Evolutionary conservation across 2,797 vertebrate genomes (phyloP), one percentile per base, ranked within the genome.

Genomic region (Pteropus rufus): DNA sequence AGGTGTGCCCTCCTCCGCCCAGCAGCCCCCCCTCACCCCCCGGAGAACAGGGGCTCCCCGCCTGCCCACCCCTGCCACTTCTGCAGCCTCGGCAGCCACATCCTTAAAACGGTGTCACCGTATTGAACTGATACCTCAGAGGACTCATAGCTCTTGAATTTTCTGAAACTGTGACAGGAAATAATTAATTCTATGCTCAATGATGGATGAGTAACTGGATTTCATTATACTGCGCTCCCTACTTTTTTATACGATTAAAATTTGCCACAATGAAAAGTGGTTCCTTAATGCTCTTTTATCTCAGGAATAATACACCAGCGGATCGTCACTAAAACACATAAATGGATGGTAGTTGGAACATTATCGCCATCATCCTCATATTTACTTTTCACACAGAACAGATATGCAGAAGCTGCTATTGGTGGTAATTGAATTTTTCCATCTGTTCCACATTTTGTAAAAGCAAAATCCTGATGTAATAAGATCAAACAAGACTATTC

Each of bases 401-500:
- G 10, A 65, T 39, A 62, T 34, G 29, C 21, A 86, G 90, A 85
- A 92, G 58, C n/a, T 82, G n/a, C 44, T 86, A 15, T 1, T 10
- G 46, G 3, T 44, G 18, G n/a, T 52, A 73, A 88, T 10, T 85
- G 75, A 85, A 64, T 46, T 70, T 93, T 94, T 69, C 64, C 75
- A 36, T 89, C 62, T 81, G n/a, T 58, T 77, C 31, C 11, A 62
- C 34, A 62, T 73, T 94, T 92, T 77, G 16, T 46, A 90, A 94
- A 88, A 87, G 49, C n/a, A 91, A 89, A 67, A 83, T 64, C n/a
- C 15, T 70, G 62, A 31, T 16, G 12, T 69, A 73, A 90, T 67
- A 76, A 95, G 90, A 89, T 67, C 46, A 95, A 89, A 56, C 5
- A 77, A 81, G 3, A 81, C 81, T 60, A 29, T 64, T 92, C 46